Conservation (phyloP, 2,888 invertebrate species). For the Campoletis raptor region DNA sequence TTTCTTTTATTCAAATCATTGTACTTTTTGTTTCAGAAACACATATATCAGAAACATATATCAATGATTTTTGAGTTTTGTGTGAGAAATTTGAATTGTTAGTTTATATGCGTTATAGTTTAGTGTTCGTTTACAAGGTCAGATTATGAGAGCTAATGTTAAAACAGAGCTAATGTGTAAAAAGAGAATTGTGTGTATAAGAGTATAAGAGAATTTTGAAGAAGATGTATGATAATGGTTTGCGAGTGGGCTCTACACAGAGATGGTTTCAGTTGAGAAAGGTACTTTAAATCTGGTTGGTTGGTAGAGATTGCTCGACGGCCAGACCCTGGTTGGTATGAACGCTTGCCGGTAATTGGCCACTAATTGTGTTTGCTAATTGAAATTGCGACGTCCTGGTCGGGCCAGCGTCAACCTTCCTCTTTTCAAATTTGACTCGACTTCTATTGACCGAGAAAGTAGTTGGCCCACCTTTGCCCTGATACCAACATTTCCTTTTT, state of each 20-base stretch:
- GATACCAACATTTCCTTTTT: neutral
- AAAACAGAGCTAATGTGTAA: no score
- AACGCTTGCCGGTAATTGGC: constrained; percentile 76
- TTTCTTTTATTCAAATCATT: no score
- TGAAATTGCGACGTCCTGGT: constrained; percentile 78
- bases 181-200: neutral
- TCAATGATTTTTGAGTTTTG: no score
- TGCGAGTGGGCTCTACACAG: constrained; percentile 11
- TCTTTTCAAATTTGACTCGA: constrained; percentile 57
- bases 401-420: constrained; percentile 46
- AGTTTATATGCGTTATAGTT: neutral
- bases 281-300: constrained; percentile 6
- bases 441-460: constrained; percentile 39
- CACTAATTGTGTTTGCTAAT: constrained; percentile 81
- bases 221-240: constrained; percentile 43
- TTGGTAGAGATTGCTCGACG: constrained; percentile 47
- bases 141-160: neutral
- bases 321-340: constrained; percentile 58
- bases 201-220: neutral
- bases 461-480: constrained; percentile 11
- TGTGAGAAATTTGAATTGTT: no score
- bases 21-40: no score
- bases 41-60: no score
- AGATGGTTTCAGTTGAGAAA: constrained; percentile 33
- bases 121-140: neutral